Percentiles rank a stretch among this genome's conserved stretches.
Conservation (phyloP, 2,888 invertebrate species). For the Zaprionus lineosus region DNA sequence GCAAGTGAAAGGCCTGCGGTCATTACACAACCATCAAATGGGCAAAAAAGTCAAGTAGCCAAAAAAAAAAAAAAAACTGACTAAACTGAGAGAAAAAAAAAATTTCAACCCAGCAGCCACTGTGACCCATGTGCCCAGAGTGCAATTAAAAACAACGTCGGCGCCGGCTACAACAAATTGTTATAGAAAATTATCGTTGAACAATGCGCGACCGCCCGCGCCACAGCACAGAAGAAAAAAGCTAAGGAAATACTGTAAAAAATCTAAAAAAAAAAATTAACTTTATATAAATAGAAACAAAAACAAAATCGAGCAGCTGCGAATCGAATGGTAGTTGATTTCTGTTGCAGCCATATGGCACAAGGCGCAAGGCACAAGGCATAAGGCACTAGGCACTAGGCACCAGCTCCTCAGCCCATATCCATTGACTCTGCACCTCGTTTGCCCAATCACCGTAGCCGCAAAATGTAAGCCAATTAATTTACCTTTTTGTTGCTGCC, state of each 20-base stretch:
- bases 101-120: slow-evolving; percentile 31
- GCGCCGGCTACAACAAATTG: slow-evolving; percentile 70
- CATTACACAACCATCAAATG: slow-evolving; percentile 57
- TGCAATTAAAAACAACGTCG: slow-evolving; percentile 62
- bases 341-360: slow-evolving; percentile 53
- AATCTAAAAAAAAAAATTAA: slow-evolving; percentile 15
- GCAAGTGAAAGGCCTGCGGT: slow-evolving; percentile 71
- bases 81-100: slow-evolving; percentile 17
- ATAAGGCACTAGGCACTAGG: slow-evolving; percentile 38
- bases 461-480: slow-evolving; percentile 69
- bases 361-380: slow-evolving; percentile 19
- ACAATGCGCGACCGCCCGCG: slow-evolving; percentile 66
- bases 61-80: no score
- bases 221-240: slow-evolving; percentile 34
- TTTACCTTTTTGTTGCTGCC: slow-evolving; percentile 28
- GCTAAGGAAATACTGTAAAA: no score
- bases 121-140: slow-evolving; percentile 51
- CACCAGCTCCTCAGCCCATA: slow-evolving; percentile 38
- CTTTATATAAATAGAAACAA: slow-evolving; percentile 20
- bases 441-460: slow-evolving; percentile 59
- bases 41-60: no score
- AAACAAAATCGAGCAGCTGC: slow-evolving; percentile 44
- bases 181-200: slow-evolving; percentile 62
- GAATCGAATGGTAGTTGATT: slow-evolving; percentile 36
- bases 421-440: slow-evolving; percentile 50